Percentiles rank a stretch among this genome's conserved stretches.
These are phyloP conservation scores for Drosophila repleta DNA, from an alignment of 1,140 invertebrate genomes.

Conservation along the genomic window DNA sequence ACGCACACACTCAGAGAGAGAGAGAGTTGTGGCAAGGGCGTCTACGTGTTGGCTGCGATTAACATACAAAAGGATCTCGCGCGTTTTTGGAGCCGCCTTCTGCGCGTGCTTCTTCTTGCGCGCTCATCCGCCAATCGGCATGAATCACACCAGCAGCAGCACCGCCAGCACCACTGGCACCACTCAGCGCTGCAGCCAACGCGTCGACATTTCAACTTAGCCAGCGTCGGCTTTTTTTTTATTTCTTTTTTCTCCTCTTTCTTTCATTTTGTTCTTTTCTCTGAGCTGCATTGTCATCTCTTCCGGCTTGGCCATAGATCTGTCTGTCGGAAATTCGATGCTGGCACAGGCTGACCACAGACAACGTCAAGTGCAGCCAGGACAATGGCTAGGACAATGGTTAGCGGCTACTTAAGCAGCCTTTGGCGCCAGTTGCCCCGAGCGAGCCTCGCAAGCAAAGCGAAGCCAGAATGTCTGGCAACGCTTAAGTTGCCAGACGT, in stretches of 20 bases:
- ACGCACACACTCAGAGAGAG: not conserved
- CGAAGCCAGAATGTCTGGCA: constrained; percentile 75
- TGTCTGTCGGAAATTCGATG: constrained; percentile 59
- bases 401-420: constrained; percentile 59
- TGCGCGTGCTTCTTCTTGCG: constrained; percentile 31
- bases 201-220: constrained; percentile 48
- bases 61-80: constrained; percentile 79
- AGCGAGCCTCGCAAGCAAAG: not conserved
- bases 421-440: constrained; percentile 54
- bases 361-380: constrained; percentile 60
- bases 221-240: constrained; percentile 5
- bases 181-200: constrained; percentile 54
- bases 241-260: not conserved
- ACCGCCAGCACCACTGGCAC: constrained; percentile 13
- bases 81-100: constrained; percentile 75
- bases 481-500: constrained; percentile 73
- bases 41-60: constrained; percentile 59
- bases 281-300: constrained; percentile 1
- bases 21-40: constrained; percentile 34
- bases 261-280: not conserved
- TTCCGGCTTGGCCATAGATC: constrained; percentile 36
- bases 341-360: constrained; percentile 41
- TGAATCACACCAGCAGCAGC: constrained; percentile 55
- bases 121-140: constrained; percentile 72
- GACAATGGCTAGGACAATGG: constrained; percentile 14